A percentile compares a stretch with the other conserved stretches of the same genome.
Evolutionary conservation across 37 sponge, comb jelly and placozoan genomes (phyloP).

Genomic region (Cliona cf. orientalis): DNA sequence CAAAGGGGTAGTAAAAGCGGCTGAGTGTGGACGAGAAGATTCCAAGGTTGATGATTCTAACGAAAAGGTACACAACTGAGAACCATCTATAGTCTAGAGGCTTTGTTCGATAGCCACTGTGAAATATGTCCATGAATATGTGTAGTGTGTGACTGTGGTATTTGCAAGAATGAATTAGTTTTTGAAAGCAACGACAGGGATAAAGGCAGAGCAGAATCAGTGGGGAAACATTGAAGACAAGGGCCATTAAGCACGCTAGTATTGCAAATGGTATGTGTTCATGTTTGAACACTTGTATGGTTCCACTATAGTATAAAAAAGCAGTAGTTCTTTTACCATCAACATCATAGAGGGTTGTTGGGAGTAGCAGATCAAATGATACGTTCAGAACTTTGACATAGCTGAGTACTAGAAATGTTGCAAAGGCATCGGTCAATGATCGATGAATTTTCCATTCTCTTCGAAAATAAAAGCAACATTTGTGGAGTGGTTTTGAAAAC

Average conservation of each 20-base stretch:
- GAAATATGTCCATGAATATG: slow-evolving; percentile 29
- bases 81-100: slow-evolving; percentile 11
- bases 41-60: not conserved
- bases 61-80: not conserved
- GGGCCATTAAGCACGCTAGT: not conserved
- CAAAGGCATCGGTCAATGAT: slow-evolving; percentile 29
- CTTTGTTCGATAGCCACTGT: not conserved
- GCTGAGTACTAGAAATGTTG: slow-evolving; percentile 25
- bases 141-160: not conserved
- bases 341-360: slow-evolving; percentile 6
- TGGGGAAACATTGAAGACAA: slow-evolving; percentile 8
- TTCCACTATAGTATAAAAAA: slow-evolving; percentile 17
- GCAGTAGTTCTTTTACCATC: not conserved
- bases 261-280: slow-evolving; percentile 10
- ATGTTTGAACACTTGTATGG: not conserved
- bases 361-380: slow-evolving; percentile 18
- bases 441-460: not conserved
- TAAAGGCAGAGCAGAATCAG: slow-evolving; percentile 5
- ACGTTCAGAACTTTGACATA: slow-evolving; percentile 16
- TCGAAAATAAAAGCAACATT: not conserved
- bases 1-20: slow-evolving; percentile 3
- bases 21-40: slow-evolving; percentile 3
- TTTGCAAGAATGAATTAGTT: not conserved
- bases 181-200: slow-evolving; percentile 23
- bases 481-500: not conserved